Evolutionary conservation across 1,140 invertebrate genomes (phyloP).

Genomic region (Pseudachorutes palmiensis): DNA sequence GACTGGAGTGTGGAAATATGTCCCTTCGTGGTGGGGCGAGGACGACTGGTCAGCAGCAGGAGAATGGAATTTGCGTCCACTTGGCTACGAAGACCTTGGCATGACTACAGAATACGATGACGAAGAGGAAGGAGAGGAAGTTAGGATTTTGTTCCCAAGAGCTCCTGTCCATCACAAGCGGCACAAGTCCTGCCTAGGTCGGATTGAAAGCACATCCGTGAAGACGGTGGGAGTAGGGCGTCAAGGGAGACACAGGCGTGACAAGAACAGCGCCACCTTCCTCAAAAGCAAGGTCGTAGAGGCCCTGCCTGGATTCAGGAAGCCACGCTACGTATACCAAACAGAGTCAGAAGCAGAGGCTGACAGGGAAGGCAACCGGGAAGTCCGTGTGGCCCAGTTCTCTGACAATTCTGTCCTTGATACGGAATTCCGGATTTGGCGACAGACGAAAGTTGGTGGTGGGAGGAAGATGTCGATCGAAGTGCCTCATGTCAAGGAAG

Average conservation of each 20-base stretch:
- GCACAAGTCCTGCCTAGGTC: background rate
- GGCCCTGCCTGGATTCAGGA: slow-evolving; percentile 13
- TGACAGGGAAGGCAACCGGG: background rate
- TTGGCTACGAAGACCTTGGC: too few relatives aligned
- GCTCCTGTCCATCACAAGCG: background rate
- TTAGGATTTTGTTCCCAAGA: background rate
- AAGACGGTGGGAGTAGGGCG: too few relatives aligned
- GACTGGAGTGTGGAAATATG: too few relatives aligned
- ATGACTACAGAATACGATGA: background rate
- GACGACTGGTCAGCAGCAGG: too few relatives aligned
- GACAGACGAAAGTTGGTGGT: background rate
- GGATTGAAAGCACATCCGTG: background rate
- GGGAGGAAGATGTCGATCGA: background rate
- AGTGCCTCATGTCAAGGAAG: slow-evolving; percentile 13
- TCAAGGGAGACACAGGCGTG: too few relatives aligned
- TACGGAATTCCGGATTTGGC: slow-evolving; percentile 15
- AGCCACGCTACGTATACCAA: slow-evolving; percentile 18
- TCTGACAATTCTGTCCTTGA: slow-evolving; percentile 16
- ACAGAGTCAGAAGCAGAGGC: slow-evolving; percentile 15
- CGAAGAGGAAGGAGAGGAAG: slow-evolving; percentile 11
- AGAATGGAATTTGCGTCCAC: too few relatives aligned
- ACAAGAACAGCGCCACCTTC: background rate
- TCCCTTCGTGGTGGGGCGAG: too few relatives aligned
- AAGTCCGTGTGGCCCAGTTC: slow-evolving; percentile 15
- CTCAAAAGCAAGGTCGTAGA: background rate